Evolutionary conservation across 1,140 invertebrate species (phyloP).

Genomic region (Arion vulgaris): DNA sequence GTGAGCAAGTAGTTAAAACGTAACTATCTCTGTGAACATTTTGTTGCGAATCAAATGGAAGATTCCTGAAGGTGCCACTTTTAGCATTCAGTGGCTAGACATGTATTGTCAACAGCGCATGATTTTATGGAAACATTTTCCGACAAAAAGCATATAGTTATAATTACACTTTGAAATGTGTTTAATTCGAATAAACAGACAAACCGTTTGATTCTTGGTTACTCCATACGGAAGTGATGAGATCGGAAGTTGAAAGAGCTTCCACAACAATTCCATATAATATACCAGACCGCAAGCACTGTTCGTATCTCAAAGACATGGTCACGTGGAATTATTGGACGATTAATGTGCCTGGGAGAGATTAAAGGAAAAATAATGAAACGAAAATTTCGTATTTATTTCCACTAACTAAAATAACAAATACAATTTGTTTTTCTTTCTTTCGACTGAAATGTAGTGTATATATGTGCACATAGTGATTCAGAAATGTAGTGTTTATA

Average conservation of each 20-base stretch:
- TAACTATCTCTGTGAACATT: background rate
- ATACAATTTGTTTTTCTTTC: no score
- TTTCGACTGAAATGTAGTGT: no score
- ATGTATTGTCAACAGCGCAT: slow-evolving; percentile 3
- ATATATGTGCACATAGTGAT: no score
- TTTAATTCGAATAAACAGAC: slow-evolving; percentile 1
- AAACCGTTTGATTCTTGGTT: background rate
- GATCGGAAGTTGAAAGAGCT: background rate
- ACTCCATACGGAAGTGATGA: background rate
- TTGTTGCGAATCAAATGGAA: slow-evolving; percentile 10
- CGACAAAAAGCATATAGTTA: background rate
- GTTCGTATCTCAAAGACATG: background rate
- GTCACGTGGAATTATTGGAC: background rate
- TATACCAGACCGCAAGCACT: background rate
- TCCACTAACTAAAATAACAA: no score
- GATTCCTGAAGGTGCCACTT: background rate
- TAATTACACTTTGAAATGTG: background rate
- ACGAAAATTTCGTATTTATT: no score
- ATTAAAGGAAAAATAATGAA: background rate
- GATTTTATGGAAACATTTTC: background rate
- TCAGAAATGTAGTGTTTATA: no score
- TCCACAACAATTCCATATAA: background rate
- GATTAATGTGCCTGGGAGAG: background rate
- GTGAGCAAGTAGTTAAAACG: background rate
- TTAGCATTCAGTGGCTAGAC: background rate